Evolutionary conservation across 2,888 invertebrate species (phyloP).

Genomic region (Leptinotarsa peninsularis): DNA sequence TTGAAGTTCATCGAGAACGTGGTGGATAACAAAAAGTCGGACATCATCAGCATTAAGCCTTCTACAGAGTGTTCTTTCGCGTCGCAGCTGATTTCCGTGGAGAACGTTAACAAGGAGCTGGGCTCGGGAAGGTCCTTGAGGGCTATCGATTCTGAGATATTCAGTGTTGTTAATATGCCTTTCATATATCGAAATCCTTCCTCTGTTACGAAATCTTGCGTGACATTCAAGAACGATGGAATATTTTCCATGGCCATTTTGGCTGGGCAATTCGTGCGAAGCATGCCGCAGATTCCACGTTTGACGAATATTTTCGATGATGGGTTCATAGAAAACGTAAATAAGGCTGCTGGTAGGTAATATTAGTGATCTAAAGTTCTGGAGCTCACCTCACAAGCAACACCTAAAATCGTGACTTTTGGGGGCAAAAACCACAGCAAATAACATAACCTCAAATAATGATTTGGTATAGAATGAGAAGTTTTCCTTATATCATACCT

Average conservation of each 20-base stretch:
- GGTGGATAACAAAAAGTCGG: slow-evolving; percentile 46
- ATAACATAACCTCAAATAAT: too few relatives aligned
- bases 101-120: slow-evolving; percentile 36
- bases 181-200: slow-evolving; percentile 36
- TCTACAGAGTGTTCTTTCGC: slow-evolving; percentile 49
- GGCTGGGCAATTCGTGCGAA: slow-evolving; percentile 42
- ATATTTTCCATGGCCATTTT: slow-evolving; percentile 34
- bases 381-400: too few relatives aligned
- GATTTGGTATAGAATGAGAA: too few relatives aligned
- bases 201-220: slow-evolving; percentile 37
- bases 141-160: slow-evolving; percentile 48
- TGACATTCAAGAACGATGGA: slow-evolving; percentile 34
- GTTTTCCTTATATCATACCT: too few relatives aligned
- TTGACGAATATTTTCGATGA: slow-evolving; percentile 46
- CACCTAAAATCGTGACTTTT: too few relatives aligned
- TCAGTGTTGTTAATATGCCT: slow-evolving; percentile 43
- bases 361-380: not conserved
- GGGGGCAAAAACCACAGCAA: too few relatives aligned
- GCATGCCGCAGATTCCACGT: slow-evolving; percentile 51
- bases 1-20: slow-evolving; percentile 42
- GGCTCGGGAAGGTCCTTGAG: slow-evolving; percentile 44
- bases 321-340: slow-evolving; percentile 32
- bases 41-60: slow-evolving; percentile 50
- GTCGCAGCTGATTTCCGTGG: slow-evolving; percentile 49
- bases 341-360: slow-evolving; percentile 42